Conservation (phyloP, 2,113 vertebrate genomes). For the Ammospiza caudacuta region DNA sequence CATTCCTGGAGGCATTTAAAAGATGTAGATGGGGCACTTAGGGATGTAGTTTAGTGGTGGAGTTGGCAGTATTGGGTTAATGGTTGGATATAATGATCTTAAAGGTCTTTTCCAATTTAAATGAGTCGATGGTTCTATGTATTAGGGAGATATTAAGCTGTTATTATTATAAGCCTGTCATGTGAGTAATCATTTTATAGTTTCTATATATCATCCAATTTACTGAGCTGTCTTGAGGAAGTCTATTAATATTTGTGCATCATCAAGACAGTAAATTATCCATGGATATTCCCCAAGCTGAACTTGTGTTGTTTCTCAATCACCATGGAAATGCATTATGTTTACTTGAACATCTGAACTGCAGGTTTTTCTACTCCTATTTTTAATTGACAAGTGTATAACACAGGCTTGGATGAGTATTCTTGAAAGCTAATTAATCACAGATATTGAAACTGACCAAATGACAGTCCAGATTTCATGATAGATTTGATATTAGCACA, state of each 20-base stretch:
- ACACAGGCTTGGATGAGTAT: not conserved
- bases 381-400: not conserved
- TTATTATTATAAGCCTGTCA: not conserved
- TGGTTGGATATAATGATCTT: not conserved
- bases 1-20: not conserved
- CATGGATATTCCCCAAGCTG: not conserved
- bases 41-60: not conserved
- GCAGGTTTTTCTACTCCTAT: not conserved
- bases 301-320: not conserved
- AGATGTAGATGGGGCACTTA: not conserved
- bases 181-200: not conserved
- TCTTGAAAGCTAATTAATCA: not conserved
- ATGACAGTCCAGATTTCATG: not conserved
- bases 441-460: not conserved
- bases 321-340: not conserved
- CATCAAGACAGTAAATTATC: not conserved
- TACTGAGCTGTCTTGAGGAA: not conserved
- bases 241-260: conserved; percentile 1
- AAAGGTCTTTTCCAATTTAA: not conserved
- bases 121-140: not conserved
- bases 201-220: not conserved
- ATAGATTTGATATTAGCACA: not conserved
- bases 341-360: conserved; percentile 10
- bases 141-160: not conserved
- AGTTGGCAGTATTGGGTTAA: not conserved